Evolutionary conservation across 1,140 invertebrate genomes (phyloP).

Genomic region (Trissolcus basalis): DNA sequence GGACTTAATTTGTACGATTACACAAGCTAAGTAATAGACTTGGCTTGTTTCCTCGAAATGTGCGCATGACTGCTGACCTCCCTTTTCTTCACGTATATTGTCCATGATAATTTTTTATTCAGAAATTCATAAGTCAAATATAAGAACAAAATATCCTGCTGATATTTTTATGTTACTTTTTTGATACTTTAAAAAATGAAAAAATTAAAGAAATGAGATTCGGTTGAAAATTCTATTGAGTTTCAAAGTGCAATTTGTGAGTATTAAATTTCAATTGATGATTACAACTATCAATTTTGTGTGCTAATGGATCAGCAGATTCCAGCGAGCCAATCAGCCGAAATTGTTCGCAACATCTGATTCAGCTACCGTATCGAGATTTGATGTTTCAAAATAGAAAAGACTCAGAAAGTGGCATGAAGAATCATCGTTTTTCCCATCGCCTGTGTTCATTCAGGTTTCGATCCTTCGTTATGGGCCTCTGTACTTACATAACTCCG

Average conservation of each 20-base stretch:
- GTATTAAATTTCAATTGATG: no score
- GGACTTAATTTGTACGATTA: constrained; percentile 57
- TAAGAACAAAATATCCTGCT: no score
- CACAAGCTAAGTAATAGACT: constrained; percentile 54
- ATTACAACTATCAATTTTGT: no score
- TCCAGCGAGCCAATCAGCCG: constrained; percentile 20
- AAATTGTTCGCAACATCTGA: constrained; percentile 31
- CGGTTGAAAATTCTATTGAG: no score
- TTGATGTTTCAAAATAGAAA: constrained; percentile 29
- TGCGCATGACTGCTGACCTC: constrained; percentile 42
- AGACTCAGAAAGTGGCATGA: constrained; percentile 1
- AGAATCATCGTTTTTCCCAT: constrained; percentile 41
- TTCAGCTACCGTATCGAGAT: constrained; percentile 24
- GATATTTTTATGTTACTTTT: no score
- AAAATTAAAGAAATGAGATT: no score
- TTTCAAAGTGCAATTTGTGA: no score
- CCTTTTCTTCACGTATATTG: constrained; percentile 46
- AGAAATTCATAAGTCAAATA: no score
- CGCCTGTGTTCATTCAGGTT: constrained; percentile 40
- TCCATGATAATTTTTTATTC: not conserved
- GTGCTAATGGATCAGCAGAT: constrained; percentile 22
- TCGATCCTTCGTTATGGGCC: constrained; percentile 36
- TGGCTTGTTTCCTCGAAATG: constrained; percentile 48
- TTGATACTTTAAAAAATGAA: no score
- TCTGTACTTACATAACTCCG: constrained; percentile 37